Conservation (phyloP, 2,888 invertebrate species). For the Apomyelois bistriatella region DNA sequence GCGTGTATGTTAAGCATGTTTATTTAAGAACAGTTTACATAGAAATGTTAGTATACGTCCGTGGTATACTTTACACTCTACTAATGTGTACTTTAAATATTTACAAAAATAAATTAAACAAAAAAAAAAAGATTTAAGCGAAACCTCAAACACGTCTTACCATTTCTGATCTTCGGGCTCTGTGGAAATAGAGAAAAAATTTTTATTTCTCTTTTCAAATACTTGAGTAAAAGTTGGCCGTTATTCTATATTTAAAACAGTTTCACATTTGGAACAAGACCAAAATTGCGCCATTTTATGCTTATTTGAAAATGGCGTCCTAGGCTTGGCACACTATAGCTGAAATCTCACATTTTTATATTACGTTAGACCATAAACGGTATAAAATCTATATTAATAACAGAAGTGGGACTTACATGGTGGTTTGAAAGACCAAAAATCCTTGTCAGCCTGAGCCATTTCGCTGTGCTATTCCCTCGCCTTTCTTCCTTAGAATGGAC, state of each 20-base stretch:
- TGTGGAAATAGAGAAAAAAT: constrained; percentile 26
- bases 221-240: too few species aligned
- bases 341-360: background rate
- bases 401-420: constrained; percentile 34
- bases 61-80: constrained; percentile 39
- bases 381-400: background rate
- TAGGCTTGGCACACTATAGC: background rate
- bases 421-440: constrained; percentile 25
- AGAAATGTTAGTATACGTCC: constrained; percentile 42
- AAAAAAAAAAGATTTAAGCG: constrained; percentile 26
- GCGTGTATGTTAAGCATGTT: constrained; percentile 55
- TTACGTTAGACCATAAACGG: too few species aligned
- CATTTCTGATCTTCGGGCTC: constrained; percentile 26
- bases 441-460: constrained; percentile 18
- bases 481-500: constrained; percentile 56
- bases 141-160: constrained; percentile 33
- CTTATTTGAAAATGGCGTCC: background rate
- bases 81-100: constrained; percentile 38
- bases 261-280: constrained; percentile 4
- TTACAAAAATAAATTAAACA: constrained; percentile 33
- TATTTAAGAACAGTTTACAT: constrained; percentile 53
- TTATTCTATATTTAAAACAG: background rate
- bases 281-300: constrained; percentile 1
- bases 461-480: constrained; percentile 35
- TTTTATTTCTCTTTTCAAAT: constrained; percentile 3